Evolutionary conservation across 2,113 vertebrate genomes (phyloP).

Genomic region (Platanista minor): DNA sequence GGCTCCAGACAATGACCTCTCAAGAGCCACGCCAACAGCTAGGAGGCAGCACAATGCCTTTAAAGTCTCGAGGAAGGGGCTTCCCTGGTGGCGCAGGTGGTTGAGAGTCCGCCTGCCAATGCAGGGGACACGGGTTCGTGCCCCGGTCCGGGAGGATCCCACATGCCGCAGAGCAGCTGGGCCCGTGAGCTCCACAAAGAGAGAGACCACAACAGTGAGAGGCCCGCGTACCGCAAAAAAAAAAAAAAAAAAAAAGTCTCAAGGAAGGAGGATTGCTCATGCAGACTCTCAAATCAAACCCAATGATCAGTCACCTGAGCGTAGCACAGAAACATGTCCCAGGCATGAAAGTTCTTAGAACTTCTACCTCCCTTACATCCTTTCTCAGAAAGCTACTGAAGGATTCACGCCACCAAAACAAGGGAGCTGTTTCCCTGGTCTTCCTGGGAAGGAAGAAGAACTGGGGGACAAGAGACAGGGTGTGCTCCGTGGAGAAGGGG

Average conservation of each 20-base stretch:
- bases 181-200: no score
- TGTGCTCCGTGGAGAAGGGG: background rate
- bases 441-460: background rate
- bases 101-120: no score
- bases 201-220: no score
- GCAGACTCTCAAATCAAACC: background rate
- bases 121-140: no score
- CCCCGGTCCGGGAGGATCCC: no score
- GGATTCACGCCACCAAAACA: no score
- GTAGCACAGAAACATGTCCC: fast-evolving
- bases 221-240: no score
- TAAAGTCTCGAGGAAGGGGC: no score
- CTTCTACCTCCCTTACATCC: background rate
- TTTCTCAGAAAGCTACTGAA: background rate
- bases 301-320: fast-evolving
- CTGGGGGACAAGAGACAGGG: background rate
- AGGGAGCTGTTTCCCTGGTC: background rate
- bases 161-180: no score
- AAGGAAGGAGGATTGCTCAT: fast-evolving
- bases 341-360: no score
- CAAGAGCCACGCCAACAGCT: fast-evolving
- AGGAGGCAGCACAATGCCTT: background rate
- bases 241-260: no score
- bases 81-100: no score
- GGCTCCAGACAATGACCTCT: background rate